These are phyloP conservation scores for Charanyca ferruginea DNA, from an alignment of 2,888 invertebrate genomes.

Conservation along the genomic window DNA sequence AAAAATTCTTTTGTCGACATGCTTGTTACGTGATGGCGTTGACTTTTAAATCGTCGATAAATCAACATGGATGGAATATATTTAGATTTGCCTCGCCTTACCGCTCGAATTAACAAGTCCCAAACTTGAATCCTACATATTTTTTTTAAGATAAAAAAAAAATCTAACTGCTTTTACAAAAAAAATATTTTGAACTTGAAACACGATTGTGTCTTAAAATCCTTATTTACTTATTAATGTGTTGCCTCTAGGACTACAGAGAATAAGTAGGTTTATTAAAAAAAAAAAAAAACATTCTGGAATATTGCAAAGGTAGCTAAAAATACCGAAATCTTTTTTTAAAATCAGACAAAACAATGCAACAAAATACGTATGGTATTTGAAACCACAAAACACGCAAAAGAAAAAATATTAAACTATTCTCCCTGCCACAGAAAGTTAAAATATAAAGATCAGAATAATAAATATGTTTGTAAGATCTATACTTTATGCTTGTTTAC, in stretches of 20 bases:
- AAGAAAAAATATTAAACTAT: conserved; percentile 18
- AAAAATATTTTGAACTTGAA: not conserved
- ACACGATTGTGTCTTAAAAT: conserved; percentile 2
- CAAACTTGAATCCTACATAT: conserved; percentile 12
- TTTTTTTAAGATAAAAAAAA: no score
- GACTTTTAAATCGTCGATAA: not conserved
- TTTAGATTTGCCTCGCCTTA: not conserved
- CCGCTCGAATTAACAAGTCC: conserved; percentile 10
- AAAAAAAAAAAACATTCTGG: conserved; percentile 24
- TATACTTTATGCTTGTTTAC: not conserved
- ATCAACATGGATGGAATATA: conserved; percentile 5
- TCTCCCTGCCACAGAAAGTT: conserved; percentile 22
- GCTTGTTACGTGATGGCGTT: not conserved
- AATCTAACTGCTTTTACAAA: not conserved
- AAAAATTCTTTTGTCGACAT: no score
- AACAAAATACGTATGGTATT: conserved; percentile 47
- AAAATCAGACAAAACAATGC: conserved; percentile 25
- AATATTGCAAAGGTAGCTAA: conserved; percentile 24
- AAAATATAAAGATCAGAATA: conserved; percentile 27
- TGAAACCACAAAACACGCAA: conserved; percentile 41
- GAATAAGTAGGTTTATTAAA: conserved; percentile 4
- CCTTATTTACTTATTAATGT: conserved; percentile 4
- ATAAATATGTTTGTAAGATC: conserved; percentile 8
- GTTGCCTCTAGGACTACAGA: not conserved
- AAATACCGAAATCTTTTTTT: not conserved